Evolutionary conservation across 2,888 invertebrate species (phyloP), one percentile per base, ranked within the genome.

Genomic region (Drepanosiphum platanoidis): DNA sequence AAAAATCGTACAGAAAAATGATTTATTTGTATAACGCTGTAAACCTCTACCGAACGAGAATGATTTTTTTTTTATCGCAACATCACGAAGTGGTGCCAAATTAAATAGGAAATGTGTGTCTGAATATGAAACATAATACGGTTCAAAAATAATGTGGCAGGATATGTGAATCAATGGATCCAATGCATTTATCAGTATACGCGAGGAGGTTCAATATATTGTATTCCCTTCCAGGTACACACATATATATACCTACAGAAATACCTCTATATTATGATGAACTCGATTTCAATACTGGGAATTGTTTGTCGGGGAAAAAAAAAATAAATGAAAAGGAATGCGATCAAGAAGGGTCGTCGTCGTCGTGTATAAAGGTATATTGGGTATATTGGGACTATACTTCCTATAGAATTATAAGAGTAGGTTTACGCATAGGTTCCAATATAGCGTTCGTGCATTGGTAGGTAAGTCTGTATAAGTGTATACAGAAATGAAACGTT

Each of bases 401-500:
- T 70, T 81, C 81, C 36, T 52, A n/a, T 71, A 52, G 58, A 77
- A 77, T 77, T 52, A 80, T 46, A 71, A 1, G n/a, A 52, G 15
- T 34, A 27, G 11, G 27, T n/a, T n/a, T n/a, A n/a, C n/a, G n/a
- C n/a, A n/a, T n/a, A n/a, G 61, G 32, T 78, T 30, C 30, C 22
- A n/a, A 68, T 46, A 74, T 52, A 75, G 42, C 46, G 36, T 18
- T 11, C 18, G 7, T 75, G 15, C 15, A 13, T 72, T 30, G 30
- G 61, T 39, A 77, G 27, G 27, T 30, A 39, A 61, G 58, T 36
- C 61, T 27, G 39, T 39, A 78, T 30, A 39, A 61, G 58, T 36
- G 64, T 27, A 61, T 39, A 78, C 36, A 61, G 11, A 9, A 78
- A 39, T 39, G 27, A 30, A 30, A 74, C 2, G 30, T 34, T 75